Evolutionary conservation across 2,113 vertebrate genomes (phyloP).

Genomic region (Raja brachyura): DNA sequence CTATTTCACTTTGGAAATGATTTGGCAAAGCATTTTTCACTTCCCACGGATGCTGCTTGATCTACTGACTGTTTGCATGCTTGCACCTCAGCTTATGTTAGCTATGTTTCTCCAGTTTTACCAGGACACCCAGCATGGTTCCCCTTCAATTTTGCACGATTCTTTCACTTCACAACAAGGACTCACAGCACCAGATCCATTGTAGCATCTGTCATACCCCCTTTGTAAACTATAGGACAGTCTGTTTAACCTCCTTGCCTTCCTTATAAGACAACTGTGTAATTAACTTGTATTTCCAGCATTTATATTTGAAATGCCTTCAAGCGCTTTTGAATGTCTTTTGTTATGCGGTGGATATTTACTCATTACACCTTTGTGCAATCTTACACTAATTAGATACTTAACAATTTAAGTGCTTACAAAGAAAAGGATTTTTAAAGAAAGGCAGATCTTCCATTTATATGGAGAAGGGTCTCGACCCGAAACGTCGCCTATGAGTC

Average conservation of each 20-base stretch:
- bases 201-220: neutral
- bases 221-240: neutral
- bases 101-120: neutral
- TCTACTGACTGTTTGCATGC: too few species aligned
- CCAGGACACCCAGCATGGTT: neutral
- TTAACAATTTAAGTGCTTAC: neutral
- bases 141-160: neutral
- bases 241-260: neutral
- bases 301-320: neutral
- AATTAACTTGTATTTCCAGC: constrained; percentile 11
- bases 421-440: neutral
- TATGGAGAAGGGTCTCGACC: too few species aligned
- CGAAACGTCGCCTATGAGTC: too few species aligned
- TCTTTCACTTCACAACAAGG: neutral
- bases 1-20: too few species aligned
- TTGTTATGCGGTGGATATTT: neutral
- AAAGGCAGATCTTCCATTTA: neutral
- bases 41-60: too few species aligned
- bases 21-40: too few species aligned
- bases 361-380: neutral
- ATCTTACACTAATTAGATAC: neutral
- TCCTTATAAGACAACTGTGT: neutral
- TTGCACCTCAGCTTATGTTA: neutral
- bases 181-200: neutral
- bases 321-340: neutral